Evolutionary conservation across 2,888 invertebrate species (phyloP).

Genomic region (Brachypalpus laphriformis): DNA sequence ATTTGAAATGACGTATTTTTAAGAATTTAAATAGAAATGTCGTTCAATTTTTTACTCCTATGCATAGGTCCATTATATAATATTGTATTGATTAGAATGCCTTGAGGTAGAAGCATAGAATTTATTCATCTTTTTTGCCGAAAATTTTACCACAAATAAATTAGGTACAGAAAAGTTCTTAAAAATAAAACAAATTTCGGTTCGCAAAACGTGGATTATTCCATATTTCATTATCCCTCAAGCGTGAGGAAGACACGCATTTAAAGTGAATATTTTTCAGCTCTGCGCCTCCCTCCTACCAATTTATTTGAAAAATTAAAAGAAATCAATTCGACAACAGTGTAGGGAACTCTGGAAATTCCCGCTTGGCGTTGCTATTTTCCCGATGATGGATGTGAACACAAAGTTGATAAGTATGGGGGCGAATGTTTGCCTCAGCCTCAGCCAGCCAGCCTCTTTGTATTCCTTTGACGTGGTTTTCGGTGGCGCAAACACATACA

Average conservation of each 20-base stretch:
- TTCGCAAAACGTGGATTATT: neutral
- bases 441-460: neutral
- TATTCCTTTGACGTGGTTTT: slow-evolving; percentile 51
- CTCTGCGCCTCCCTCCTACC: neutral
- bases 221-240: neutral
- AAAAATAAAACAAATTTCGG: neutral
- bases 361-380: slow-evolving; percentile 58
- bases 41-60: no score
- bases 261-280: slow-evolving; percentile 36
- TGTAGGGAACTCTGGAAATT: slow-evolving; percentile 25
- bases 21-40: no score
- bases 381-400: slow-evolving; percentile 64
- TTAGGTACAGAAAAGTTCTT: neutral
- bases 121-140: no score
- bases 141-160: no score
- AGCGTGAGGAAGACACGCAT: slow-evolving; percentile 24
- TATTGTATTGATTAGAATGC: no score
- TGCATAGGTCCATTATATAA: no score
- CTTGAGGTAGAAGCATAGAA: no score
- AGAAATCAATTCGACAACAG: slow-evolving; percentile 62
- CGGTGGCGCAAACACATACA: neutral
- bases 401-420: slow-evolving; percentile 31
- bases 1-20: no score
- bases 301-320: slow-evolving; percentile 54
- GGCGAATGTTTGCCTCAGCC: neutral